Percentiles rank a stretch among this genome's conserved stretches.
Evolutionary conservation across 2,888 invertebrate species (phyloP).

Genomic region (Caenorhabditis sp.): DNA sequence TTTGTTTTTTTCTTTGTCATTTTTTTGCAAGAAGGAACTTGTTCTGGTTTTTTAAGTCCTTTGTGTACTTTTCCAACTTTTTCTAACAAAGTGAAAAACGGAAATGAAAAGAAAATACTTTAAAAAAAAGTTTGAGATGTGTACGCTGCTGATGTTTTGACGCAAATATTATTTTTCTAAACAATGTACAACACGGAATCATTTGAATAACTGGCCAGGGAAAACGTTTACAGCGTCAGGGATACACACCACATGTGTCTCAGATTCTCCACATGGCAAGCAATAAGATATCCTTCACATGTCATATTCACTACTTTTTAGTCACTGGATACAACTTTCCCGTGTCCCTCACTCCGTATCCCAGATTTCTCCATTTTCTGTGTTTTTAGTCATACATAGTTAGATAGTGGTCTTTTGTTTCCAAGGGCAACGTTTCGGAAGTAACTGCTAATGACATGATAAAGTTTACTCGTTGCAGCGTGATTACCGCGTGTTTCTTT

Average conservation of each 20-base stretch:
- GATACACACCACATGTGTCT: slow-evolving; percentile 34
- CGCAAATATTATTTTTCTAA: too few species aligned
- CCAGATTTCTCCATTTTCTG: neutral
- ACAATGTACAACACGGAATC: too few species aligned
- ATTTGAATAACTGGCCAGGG: neutral
- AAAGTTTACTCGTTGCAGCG: neutral
- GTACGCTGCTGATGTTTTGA: too few species aligned
- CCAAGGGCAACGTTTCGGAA: too few species aligned
- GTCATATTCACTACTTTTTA: slow-evolving; percentile 15
- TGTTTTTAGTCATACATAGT: too few species aligned
- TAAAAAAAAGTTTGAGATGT: too few species aligned
- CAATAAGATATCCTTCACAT: slow-evolving; percentile 48
- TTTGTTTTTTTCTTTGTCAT: neutral
- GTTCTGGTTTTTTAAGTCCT: neutral
- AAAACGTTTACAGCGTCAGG: slow-evolving; percentile 7
- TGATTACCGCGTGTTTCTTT: too few species aligned
- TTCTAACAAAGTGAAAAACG: too few species aligned
- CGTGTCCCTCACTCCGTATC: neutral
- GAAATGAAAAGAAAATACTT: neutral
- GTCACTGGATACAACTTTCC: slow-evolving; percentile 14
- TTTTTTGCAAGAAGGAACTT: neutral
- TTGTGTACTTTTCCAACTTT: neutral
- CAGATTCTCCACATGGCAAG: slow-evolving; percentile 50
- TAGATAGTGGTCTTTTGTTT: too few species aligned
- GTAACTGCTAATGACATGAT: too few species aligned